phyloP scores from a whole-genome alignment of 1,140 invertebrate genomes.

The Meloidogyne exigua region DNA sequence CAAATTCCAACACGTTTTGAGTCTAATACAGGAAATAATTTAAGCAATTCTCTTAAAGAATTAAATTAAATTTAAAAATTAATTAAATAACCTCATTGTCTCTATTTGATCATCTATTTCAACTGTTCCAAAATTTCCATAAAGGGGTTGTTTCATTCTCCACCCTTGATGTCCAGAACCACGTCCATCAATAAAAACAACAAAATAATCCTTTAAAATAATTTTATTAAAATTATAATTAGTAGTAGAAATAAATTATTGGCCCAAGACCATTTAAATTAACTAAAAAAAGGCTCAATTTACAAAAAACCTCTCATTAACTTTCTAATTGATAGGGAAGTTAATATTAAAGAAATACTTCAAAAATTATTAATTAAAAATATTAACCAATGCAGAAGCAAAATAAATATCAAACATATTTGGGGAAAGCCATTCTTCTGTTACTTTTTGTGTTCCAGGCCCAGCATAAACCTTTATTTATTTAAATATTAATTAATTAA shows the following conservation, averaged over 20 bases:
- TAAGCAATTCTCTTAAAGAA: slow-evolving; percentile 45
- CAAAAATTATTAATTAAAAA: no score
- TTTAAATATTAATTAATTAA: background rate
- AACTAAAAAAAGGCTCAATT: no score
- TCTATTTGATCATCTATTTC: slow-evolving; percentile 62
- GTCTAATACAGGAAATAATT: slow-evolving; percentile 47
- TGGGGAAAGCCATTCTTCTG: slow-evolving; percentile 50
- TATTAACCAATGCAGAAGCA: slow-evolving; percentile 32
- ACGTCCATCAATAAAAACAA: slow-evolving; percentile 58
- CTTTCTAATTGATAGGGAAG: no score
- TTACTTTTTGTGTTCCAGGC: slow-evolving; percentile 53
- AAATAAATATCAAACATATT: slow-evolving; percentile 49
- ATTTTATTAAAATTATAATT: no score
- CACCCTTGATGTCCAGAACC: slow-evolving; percentile 54
- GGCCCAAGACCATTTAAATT: no score
- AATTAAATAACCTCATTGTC: slow-evolving; percentile 38
- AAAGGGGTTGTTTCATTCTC: slow-evolving; percentile 54
- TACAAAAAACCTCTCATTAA: no score
- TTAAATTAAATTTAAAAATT: slow-evolving; percentile 3
- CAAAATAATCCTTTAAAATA: slow-evolving; percentile 42
- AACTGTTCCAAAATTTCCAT: slow-evolving; percentile 60
- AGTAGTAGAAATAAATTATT: no score
- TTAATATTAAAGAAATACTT: no score
- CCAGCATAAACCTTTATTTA: slow-evolving; percentile 44
- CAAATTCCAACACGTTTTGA: slow-evolving; percentile 51